Percentiles rank a stretch among this genome's conserved stretches.
Evolutionary conservation across 2,888 invertebrate species (phyloP).

Genomic region (Pollenia labialis): DNA sequence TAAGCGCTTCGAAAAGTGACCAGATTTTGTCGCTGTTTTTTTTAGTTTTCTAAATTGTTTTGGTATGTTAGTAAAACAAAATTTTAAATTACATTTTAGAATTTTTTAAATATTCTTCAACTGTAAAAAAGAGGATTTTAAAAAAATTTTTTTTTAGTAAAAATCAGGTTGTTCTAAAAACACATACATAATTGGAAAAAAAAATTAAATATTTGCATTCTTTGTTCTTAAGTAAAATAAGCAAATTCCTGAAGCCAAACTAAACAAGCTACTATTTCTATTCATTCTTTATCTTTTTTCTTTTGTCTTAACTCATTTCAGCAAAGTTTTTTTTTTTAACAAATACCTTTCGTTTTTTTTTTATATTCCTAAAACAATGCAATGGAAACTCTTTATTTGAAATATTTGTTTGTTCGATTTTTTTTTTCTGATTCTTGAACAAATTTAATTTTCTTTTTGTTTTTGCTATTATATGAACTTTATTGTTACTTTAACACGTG

Average conservation of each 20-base stretch:
- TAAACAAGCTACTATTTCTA: constrained; percentile 6
- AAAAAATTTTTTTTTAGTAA: no score
- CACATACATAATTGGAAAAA: no score
- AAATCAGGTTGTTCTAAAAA: no score
- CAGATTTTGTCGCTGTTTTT: no score
- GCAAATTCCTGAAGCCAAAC: constrained; percentile 2
- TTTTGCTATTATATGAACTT: constrained; percentile 7
- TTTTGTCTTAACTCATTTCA: background rate
- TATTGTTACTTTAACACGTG: constrained; percentile 18
- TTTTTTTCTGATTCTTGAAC: constrained; percentile 19
- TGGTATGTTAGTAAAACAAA: no score
- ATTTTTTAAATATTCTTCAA: no score
- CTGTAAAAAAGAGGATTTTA: no score
- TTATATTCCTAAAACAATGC: background rate
- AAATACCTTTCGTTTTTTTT: background rate
- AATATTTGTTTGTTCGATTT: background rate
- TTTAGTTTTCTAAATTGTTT: no score
- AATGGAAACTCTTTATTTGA: constrained; percentile 25
- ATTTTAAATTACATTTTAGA: no score
- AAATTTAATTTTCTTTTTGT: constrained; percentile 39
- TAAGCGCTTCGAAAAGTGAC: no score
- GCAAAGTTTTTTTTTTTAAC: background rate
- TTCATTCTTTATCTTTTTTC: background rate
- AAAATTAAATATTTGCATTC: background rate
- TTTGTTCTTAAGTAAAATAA: background rate